Evolutionary conservation across 1,140 invertebrate species (phyloP), one percentile per base, ranked within the genome.

Genomic region (Drosophila erecta): DNA sequence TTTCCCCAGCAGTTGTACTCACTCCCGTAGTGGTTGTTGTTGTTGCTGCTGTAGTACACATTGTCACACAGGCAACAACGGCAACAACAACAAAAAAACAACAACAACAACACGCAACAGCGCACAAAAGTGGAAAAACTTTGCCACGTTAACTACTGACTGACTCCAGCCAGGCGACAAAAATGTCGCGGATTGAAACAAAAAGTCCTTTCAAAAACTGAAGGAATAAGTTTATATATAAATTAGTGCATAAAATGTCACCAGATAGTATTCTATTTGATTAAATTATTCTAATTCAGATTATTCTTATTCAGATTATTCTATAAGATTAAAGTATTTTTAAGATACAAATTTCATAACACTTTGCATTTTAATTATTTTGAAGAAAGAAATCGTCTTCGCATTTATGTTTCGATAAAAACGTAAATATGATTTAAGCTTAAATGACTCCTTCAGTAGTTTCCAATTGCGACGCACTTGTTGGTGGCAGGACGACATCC

Each of bases 1-100:
- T 83, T 84, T 84, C 80, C 79, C 74, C 65, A 73, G 55, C 72
- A 73, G 70, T 73, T 74, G 70, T 75, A 74, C 53, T 65, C 70
- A 33, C 61, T 57, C 72, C 47, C 53, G 58, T 71, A 17, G 3
- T 14, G 11, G 66, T 27, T 59, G 24, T 71, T 71, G 66, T 71
- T n/a, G 66, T 70, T 59, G 35, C 57, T 60, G 61, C 53, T 76
- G 54, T 79, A 57, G 66, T 65, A 57, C 59, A 73, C 43, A 74
- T 74, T 75, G 72, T 75, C 72, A 76, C 69, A 79, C 71, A 75
- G 40, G 53, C 54, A 74, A 50, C 50, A 76, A 59, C 57, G 14
- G n/a, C 54, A 57, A 27, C 69, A 65, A 35, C 33, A 60, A 35
- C 33, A 60, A 50, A 57, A 27, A 60, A 65, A 35, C 33, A 60